Evolutionary conservation across 53 echinoderm and acorn worm genomes (phyloP).

Genomic region (Mesocentrotus franciscanus): DNA sequence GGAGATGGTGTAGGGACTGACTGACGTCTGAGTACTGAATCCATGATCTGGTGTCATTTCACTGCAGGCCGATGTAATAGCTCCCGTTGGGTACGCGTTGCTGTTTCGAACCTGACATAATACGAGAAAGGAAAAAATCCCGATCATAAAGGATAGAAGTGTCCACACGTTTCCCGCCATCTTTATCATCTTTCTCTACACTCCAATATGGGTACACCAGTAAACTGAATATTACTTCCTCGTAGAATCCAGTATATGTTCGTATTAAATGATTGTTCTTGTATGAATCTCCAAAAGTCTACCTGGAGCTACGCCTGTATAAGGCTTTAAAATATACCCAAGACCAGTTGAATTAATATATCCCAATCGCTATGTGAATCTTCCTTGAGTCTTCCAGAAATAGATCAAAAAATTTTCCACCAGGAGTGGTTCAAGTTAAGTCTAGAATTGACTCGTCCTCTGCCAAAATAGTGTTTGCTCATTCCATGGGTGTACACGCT

Average conservation of each 20-base stretch:
- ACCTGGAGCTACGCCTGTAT: no score
- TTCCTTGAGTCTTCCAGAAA: no score
- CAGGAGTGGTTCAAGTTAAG: no score
- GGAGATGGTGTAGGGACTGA: constrained; percentile 24
- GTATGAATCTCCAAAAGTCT: no score
- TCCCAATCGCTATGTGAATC: no score
- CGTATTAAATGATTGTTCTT: no score
- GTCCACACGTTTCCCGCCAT: not conserved
- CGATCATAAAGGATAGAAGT: not conserved
- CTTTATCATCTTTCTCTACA: not conserved
- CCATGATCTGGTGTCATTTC: not conserved
- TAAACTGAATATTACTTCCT: not conserved
- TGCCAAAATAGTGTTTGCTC: no score
- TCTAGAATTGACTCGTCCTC: no score
- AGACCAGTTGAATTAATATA: no score
- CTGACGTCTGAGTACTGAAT: not conserved
- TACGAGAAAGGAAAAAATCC: not conserved
- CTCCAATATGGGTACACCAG: not conserved
- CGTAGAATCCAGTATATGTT: not conserved
- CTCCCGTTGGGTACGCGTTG: not conserved
- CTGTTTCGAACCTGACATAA: not conserved
- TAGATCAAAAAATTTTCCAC: no score
- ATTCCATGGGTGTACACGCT: no score
- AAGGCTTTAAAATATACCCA: no score
- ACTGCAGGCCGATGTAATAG: not conserved